These are phyloP conservation scores for Eurosta solidaginis DNA, from an alignment of 1,140 invertebrate genomes.

Conservation along the genomic window DNA sequence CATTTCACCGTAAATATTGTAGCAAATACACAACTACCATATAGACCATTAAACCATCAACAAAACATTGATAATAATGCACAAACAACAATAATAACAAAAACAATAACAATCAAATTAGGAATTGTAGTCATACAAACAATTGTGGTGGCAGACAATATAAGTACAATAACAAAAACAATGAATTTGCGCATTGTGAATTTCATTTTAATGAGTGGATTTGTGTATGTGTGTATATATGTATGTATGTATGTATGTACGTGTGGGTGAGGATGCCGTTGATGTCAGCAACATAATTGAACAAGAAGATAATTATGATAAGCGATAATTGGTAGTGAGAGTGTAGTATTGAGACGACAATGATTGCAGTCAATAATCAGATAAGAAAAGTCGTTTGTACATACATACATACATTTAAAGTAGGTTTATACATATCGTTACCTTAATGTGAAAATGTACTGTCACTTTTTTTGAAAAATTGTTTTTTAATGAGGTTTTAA, in stretches of 20 bases:
- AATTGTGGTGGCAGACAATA: neutral
- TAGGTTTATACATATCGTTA: no score
- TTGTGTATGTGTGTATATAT: neutral
- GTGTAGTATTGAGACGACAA: neutral
- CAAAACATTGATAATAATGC: neutral
- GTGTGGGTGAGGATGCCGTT: neutral
- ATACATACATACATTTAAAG: neutral
- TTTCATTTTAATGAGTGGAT: no score
- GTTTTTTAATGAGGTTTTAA: no score
- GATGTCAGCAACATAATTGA: constrained; percentile 27
- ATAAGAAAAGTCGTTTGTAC: neutral
- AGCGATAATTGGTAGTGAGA: neutral
- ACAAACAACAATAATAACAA: neutral
- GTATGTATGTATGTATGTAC: neutral
- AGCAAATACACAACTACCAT: neutral
- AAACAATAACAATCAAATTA: neutral
- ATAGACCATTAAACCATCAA: neutral
- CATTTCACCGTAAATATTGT: neutral
- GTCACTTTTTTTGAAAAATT: no score
- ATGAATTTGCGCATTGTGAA: neutral
- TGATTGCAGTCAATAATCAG: constrained; percentile 1
- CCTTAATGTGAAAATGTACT: neutral
- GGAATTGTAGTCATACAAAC: neutral
- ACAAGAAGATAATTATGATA: constrained; percentile 26
- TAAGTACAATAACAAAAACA: neutral